Conservation (phyloP, 2,888 invertebrate species). For the Cistogaster globosa region DNA sequence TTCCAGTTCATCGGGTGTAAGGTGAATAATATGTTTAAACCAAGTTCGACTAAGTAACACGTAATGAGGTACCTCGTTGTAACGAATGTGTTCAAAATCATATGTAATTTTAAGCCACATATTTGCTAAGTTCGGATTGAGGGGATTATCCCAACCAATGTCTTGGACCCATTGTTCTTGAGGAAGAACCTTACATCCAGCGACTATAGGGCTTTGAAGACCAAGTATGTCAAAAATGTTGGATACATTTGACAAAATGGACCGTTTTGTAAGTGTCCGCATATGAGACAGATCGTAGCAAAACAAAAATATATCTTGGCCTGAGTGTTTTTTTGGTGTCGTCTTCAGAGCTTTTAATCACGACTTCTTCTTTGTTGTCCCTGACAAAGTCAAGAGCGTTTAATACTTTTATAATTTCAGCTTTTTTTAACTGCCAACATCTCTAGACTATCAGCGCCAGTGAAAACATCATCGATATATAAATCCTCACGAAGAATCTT, state of each 20-base stretch:
- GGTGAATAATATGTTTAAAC: conserved; percentile 15
- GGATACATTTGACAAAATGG: conserved; percentile 34
- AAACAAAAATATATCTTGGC: background rate
- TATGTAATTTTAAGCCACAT: too few relatives aligned
- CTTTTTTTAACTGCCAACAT: background rate
- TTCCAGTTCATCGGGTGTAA: too few relatives aligned
- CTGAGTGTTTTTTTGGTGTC: background rate
- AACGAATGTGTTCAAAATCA: too few relatives aligned
- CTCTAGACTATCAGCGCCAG: conserved; percentile 30
- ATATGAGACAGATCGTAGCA: too few relatives aligned
- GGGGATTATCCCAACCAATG: too few relatives aligned
- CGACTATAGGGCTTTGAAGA: conserved; percentile 59
- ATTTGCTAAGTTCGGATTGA: too few relatives aligned
- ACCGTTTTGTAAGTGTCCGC: conserved; percentile 25
- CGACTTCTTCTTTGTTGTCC: too few relatives aligned
- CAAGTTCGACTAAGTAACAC: conserved; percentile 60
- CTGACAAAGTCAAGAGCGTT: background rate
- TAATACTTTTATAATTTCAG: conserved; percentile 10
- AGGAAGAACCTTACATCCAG: conserved; percentile 66
- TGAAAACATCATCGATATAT: conserved; percentile 69
- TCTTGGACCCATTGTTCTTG: too few relatives aligned
- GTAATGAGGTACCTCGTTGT: too few relatives aligned
- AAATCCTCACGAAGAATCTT: background rate
- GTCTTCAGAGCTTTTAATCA: too few relatives aligned
- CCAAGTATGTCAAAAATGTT: conserved; percentile 59